Conservation (phyloP, 2,113 vertebrate genomes). For the Sebastes schlegelii region DNA sequence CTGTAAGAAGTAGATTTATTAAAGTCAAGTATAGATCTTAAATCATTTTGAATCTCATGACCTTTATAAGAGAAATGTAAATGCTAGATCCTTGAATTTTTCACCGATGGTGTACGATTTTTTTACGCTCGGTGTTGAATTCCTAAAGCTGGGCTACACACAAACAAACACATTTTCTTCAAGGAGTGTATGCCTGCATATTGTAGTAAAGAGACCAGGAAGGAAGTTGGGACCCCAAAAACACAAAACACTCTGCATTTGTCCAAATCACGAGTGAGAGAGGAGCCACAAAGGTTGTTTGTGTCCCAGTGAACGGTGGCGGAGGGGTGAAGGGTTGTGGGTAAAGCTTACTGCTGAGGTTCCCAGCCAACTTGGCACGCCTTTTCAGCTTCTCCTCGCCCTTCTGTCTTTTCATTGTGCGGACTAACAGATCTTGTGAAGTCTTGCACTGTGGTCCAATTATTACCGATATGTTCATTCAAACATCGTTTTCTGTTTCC, state of each 20-base stretch:
- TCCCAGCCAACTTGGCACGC: slow-evolving; percentile 71
- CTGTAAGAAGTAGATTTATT: background rate
- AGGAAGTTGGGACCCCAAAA: background rate
- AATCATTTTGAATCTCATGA: background rate
- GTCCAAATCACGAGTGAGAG: slow-evolving; percentile 30
- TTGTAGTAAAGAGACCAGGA: slow-evolving; percentile 14
- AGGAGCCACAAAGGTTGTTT: slow-evolving; percentile 73
- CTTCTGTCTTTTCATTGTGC: slow-evolving; percentile 42
- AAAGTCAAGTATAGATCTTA: background rate
- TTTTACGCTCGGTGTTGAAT: background rate
- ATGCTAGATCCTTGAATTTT: background rate
- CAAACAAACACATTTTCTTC: background rate
- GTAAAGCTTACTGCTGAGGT: slow-evolving; percentile 68
- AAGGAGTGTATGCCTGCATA: slow-evolving; percentile 14
- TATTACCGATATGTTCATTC: slow-evolving; percentile 25
- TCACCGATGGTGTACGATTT: background rate
- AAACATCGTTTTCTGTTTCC: slow-evolving; percentile 1
- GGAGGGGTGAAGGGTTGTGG: slow-evolving; percentile 75
- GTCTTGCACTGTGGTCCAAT: background rate
- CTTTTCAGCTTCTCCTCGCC: slow-evolving; percentile 55
- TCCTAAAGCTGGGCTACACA: background rate
- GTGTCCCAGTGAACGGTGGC: slow-evolving; percentile 49
- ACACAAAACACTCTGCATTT: slow-evolving; percentile 43
- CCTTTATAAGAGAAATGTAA: background rate
- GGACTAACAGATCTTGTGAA: slow-evolving; percentile 9